These are phyloP conservation scores for Hoplias malabaricus DNA, from an alignment of 2,113 vertebrate species.

Conservation along the genomic window DNA sequence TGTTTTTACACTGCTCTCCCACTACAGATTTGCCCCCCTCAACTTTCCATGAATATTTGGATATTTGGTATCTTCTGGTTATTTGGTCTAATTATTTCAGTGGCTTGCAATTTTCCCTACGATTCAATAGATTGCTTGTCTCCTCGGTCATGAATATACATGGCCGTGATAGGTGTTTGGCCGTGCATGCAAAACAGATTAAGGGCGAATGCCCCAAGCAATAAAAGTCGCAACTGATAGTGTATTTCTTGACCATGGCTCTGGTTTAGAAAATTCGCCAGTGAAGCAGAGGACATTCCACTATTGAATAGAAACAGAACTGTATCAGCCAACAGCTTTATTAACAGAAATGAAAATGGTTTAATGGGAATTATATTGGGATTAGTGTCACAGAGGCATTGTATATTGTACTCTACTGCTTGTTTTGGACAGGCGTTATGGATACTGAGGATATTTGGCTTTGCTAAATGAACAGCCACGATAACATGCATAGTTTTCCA, in stretches of 20 bases:
- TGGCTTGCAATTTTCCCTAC: conserved; percentile 40
- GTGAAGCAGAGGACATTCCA: conserved; percentile 5
- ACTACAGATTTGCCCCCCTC: conserved; percentile 54
- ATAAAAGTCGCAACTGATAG: conserved; percentile 17
- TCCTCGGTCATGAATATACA: conserved; percentile 50
- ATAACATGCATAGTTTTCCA: background rate
- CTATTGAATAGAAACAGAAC: background rate
- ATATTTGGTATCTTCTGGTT: conserved; percentile 58
- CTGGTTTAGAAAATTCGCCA: conserved; percentile 6
- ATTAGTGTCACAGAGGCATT: background rate
- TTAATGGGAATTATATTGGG: background rate
- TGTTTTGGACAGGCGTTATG: no score
- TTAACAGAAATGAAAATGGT: background rate
- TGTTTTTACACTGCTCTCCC: conserved; percentile 59
- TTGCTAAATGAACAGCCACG: background rate
- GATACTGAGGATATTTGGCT: background rate
- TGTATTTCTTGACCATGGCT: conserved; percentile 41
- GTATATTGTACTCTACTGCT: no score
- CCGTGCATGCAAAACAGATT: conserved; percentile 12
- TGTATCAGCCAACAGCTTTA: background rate
- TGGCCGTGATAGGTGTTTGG: conserved; percentile 26
- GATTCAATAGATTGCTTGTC: conserved; percentile 48
- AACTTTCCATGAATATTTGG: conserved; percentile 64
- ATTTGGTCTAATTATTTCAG: conserved; percentile 63
- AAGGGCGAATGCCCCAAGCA: conserved; percentile 15